Base-by-base conservation (phyloP, 2,888 invertebrate species). In the Hypomecis punctinalis region DNA sequence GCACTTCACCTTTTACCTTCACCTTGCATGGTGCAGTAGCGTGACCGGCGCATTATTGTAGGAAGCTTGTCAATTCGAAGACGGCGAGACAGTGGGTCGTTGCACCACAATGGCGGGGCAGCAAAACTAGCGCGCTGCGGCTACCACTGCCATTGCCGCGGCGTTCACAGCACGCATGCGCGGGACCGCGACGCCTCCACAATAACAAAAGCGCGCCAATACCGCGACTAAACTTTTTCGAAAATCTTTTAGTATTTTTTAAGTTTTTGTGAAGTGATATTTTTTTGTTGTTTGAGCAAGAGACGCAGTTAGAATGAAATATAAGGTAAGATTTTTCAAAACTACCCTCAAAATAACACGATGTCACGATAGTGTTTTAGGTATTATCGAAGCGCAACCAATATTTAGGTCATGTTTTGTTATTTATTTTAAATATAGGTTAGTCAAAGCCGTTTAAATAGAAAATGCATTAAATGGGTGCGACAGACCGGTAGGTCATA, bases 101-200 rank as follows among this genome's bases (percentile, higher is more conserved):
- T 84, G 83, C 82, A 81, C 83, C 75, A 75, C 80, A 75, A 77
- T 80, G 82, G 85, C 84, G 88, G 86, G 86, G 88, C 83, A 90
- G 90, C 83, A 91, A 90, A 90, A 91, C 89, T 79, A 67, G 72
- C 77, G 86, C 71, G 82, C 73, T 77, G 77, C 71, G 76, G 75
- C 80, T 80, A 79, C 71, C 78, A 75, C 80, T 81, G 86, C 85
- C 89, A 90, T 89, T 85, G 82, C 78, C 81, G 84, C 80, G 82
- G 84, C 72, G 80, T 79, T 61, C 67, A 61, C 76, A 75, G 80
- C 65, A 86, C 90, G 89, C 89, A 84, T 86, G 90, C 89, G 89
- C 88, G 84, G 82, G 7, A 8, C 13, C 5, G 35, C 13, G n/a
- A n/a, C 23, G 47, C 47, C 4, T 54, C 67, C 23, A 23, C 23